Evolutionary conservation across 1,140 invertebrate genomes (phyloP), one percentile per base, ranked within the genome.

Genomic region (Gonatopus flavifemur): DNA sequence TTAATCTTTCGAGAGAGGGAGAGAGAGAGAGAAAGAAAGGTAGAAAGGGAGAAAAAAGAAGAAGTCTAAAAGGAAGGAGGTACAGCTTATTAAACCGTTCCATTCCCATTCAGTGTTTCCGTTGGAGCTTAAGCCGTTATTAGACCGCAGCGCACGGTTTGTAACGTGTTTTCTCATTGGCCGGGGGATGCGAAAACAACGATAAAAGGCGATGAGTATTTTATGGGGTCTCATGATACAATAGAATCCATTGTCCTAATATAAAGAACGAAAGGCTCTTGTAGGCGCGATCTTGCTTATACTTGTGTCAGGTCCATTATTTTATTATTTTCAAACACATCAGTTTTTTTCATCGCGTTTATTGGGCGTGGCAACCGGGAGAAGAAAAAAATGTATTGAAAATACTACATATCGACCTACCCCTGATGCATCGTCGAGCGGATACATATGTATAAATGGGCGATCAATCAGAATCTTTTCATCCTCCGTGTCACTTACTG

Each of bases 191-290:
- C 33, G 61, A 71, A 72, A 76, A 76, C 73, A 75, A 67, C 74
- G 72, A 78, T 78, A 76, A 77, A 78, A 70, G 57, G 59, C 73
- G 72, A 78, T 75, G 74, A 78, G 76, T 70, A 76, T 77, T 77
- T 77, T 76, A 76, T 77, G 59, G 74, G 74, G 69, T 69, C 58
- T 60, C 48, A 18, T 45, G 49, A 40, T 44, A 75, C 70, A 76
- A 74, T 72, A 49, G 59, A 49, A 46, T 33, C 68, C 60, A 74
- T 66, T 70, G 64, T 71, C 50, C 41, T n/a, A n/a, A n/a, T n/a
- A n/a, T n/a, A n/a, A n/a, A n/a, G n/a, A n/a, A n/a, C n/a, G n/a
- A n/a, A n/a, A n/a, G n/a, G n/a, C n/a, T n/a, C n/a, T n/a, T n/a
- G n/a, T n/a, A n/a, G n/a, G n/a, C n/a, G n/a, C n/a, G n/a, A n/a